Evolutionary conservation across 1,140 invertebrate genomes (phyloP), one percentile per base, ranked within the genome.

Genomic region (Rhopalosiphum padi): DNA sequence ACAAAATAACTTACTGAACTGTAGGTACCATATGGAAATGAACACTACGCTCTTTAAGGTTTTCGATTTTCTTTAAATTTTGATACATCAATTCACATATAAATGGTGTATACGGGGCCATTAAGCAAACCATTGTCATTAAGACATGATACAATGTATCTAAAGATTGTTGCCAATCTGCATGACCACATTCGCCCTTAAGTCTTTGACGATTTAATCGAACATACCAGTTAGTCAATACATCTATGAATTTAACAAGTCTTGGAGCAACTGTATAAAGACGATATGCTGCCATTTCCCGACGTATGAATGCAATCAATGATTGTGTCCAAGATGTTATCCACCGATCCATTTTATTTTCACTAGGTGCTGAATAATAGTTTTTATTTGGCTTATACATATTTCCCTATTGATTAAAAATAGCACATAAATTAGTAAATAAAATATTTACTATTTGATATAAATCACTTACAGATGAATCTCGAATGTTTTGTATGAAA

Each of bases 181-280:
- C 96, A 35, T 95, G 93, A 6, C 96, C 96, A 46, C 95, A 96
- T 95, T 99, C 98, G 94, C 98, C 98, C 95, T 98, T 94, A 4
- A 94, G 93, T 37, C 99, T 96, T 94, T 97, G 98, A 91, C 99
- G 96, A 95, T 99, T 99, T 97, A 99, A 98, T 93, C 99, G 96
- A 21, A 99, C 98, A 95, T 99, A 99, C 98, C 99, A 99, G 95
- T 99, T 99, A 11, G 99, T 99, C 7, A 99, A 96, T 95, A 99
- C 98, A 95, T 99, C 99, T 94, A 99, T 98, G 95, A 99, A 99
- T 95, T 99, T 99, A 0, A 99, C 97, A 25, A 99, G 95, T 87
- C 97, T 96, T 6, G 99, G 99, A 46, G 99, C 97, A 23, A 99
- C 99, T 1, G 98, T 99, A 95, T 99, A 99, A 43, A 99, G 95